Conservation (phyloP, 2,888 invertebrate species). For the Lycocerus yunnanus region DNA sequence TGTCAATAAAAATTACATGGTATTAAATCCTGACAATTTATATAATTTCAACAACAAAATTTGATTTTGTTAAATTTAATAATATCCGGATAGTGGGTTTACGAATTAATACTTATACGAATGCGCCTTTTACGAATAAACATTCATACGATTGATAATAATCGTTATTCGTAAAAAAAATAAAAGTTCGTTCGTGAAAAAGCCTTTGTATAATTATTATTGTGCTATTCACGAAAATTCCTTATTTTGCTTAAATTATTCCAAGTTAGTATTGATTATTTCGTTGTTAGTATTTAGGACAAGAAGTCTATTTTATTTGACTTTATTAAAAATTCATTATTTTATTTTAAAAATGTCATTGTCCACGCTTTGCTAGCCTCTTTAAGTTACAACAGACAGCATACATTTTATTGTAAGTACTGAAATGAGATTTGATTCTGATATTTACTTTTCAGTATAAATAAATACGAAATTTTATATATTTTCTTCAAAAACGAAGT, state of each 20-base stretch:
- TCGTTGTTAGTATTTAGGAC: not conserved
- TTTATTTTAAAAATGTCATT: not conserved
- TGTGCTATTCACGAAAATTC: not conserved
- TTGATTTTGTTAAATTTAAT: not conserved
- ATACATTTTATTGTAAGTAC: not conserved
- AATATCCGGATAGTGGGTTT: too few species aligned
- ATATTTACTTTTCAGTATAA: not conserved
- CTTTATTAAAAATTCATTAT: not conserved
- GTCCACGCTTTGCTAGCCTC: not conserved
- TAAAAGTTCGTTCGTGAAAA: too few species aligned
- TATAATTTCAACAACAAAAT: not conserved
- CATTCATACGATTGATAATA: too few species aligned
- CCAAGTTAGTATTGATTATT: not conserved
- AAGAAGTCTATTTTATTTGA: not conserved
- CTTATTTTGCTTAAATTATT: not conserved
- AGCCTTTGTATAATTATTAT: too few species aligned
- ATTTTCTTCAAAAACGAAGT: not conserved
- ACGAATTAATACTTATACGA: too few species aligned
- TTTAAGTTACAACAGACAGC: not conserved
- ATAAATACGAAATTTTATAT: not conserved
- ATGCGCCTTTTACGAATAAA: too few species aligned
- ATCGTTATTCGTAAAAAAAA: too few species aligned
- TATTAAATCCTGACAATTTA: not conserved
- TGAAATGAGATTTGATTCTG: not conserved
- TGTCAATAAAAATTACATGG: not conserved